These are phyloP conservation scores for Cottus gobio DNA, from an alignment of 2,113 vertebrate species.

Conservation along the genomic window DNA sequence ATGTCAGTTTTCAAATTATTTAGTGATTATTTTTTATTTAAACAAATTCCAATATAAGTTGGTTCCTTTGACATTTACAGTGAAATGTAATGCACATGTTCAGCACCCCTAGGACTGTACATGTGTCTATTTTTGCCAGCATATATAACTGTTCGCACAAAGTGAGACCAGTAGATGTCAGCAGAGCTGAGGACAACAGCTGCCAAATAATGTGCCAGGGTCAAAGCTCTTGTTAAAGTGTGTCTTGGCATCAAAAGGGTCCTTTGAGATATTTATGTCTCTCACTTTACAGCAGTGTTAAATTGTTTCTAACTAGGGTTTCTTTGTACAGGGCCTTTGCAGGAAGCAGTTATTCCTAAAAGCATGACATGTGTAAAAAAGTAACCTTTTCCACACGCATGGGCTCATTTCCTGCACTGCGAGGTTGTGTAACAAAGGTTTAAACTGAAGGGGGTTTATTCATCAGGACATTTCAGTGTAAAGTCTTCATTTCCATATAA, in stretches of 20 bases:
- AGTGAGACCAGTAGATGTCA: slow-evolving; percentile 62
- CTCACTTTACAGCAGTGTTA: not conserved
- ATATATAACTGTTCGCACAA: not conserved
- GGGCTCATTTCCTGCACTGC: slow-evolving; percentile 4
- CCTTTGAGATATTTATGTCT: slow-evolving; percentile 30
- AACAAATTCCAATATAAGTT: too few species aligned
- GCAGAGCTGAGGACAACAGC: slow-evolving; percentile 34
- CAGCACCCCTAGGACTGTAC: not conserved
- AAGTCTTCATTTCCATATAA: not conserved
- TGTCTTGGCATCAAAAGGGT: slow-evolving; percentile 54
- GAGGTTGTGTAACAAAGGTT: not conserved
- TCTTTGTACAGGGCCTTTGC: not conserved
- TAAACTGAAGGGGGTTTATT: not conserved
- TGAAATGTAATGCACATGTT: not conserved
- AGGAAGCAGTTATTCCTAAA: slow-evolving; percentile 6
- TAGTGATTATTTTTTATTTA: not conserved
- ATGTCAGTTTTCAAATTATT: not conserved
- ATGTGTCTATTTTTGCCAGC: not conserved
- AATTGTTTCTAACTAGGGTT: not conserved
- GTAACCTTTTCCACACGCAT: not conserved
- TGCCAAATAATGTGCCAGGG: not conserved
- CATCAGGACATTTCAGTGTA: not conserved
- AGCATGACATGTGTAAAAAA: not conserved
- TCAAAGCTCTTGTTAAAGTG: slow-evolving; percentile 25
- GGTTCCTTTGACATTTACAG: not conserved